These are phyloP conservation scores for Acrossocheilus fasciatus DNA, from an alignment of 2,797 vertebrate species.

Conservation along the genomic window DNA sequence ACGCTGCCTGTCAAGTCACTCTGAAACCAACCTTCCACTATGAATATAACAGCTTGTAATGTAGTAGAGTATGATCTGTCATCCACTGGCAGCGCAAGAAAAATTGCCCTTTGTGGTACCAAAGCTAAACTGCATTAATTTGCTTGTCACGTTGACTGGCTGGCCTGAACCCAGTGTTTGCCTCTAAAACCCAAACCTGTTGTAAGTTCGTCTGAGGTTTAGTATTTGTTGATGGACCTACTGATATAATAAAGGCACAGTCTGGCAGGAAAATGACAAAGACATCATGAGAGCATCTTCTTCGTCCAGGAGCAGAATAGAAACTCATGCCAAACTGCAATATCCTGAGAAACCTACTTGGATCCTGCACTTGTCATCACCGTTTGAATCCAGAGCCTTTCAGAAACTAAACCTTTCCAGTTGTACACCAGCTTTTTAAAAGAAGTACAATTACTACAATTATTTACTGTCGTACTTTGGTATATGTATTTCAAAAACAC, in stretches of 20 bases:
- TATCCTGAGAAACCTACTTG: conserved; percentile 60
- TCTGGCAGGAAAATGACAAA: background rate
- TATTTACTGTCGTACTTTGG: background rate
- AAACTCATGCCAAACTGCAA: conserved; percentile 57
- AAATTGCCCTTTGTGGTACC: conserved; percentile 11
- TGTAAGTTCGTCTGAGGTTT: background rate
- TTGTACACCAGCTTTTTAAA: conserved; percentile 49
- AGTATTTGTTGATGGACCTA: background rate
- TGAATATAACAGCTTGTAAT: background rate
- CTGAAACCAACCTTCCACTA: background rate
- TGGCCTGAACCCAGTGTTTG: conserved; percentile 4
- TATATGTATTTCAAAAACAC: background rate
- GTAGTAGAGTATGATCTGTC: conserved; percentile 19
- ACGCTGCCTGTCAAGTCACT: background rate
- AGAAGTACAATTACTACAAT: background rate
- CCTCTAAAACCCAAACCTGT: conserved; percentile 28
- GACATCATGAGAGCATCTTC: conserved; percentile 9
- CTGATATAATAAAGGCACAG: background rate
- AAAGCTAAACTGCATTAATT: conserved; percentile 38
- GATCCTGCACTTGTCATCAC: conserved; percentile 69
- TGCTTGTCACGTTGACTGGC: conserved; percentile 41
- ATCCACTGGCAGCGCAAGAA: conserved; percentile 32
- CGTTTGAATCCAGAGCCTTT: conserved; percentile 61
- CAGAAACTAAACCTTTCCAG: conserved; percentile 65
- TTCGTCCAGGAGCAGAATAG: background rate